Evolutionary conservation across 2,113 vertebrate species (phyloP).

Genomic region (Poicephalus gulielmi): DNA sequence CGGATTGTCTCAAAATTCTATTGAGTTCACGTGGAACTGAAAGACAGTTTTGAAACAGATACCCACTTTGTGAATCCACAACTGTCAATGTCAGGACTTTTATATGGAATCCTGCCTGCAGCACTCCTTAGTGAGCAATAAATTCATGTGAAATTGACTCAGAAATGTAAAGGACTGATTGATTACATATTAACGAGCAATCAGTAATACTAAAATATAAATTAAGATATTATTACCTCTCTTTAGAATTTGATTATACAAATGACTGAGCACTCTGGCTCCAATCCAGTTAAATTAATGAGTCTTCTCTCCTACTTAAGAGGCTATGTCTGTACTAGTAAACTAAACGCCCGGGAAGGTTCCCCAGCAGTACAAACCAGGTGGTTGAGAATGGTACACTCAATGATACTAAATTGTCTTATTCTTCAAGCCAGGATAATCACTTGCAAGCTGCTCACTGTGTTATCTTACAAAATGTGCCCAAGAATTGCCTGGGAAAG

Average conservation of each 20-base stretch:
- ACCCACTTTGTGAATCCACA: not conserved
- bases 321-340: conserved; percentile 5
- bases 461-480: not conserved
- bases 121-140: conserved; percentile 7
- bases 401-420: not conserved
- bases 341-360: conserved; percentile 19
- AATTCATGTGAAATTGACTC: conserved; percentile 17
- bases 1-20: not conserved
- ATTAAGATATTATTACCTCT: conserved; percentile 61
- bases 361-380: not conserved
- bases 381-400: not conserved
- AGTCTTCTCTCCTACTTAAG: conserved; percentile 16
- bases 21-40: not conserved
- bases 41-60: conserved; percentile 34
- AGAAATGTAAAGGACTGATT: conserved; percentile 53
- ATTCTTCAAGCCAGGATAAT: not conserved
- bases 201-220: conserved; percentile 66
- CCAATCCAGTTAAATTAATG: conserved; percentile 44
- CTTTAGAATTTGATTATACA: conserved; percentile 62
- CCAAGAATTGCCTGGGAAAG: not conserved
- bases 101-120: not conserved
- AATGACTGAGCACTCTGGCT: conserved; percentile 55
- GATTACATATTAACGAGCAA: conserved; percentile 61
- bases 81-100: conserved; percentile 41
- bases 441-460: not conserved